Evolutionary conservation across 2,888 invertebrate species (phyloP), one percentile per base, ranked within the genome.

Genomic region (Endotricha flammealis): DNA sequence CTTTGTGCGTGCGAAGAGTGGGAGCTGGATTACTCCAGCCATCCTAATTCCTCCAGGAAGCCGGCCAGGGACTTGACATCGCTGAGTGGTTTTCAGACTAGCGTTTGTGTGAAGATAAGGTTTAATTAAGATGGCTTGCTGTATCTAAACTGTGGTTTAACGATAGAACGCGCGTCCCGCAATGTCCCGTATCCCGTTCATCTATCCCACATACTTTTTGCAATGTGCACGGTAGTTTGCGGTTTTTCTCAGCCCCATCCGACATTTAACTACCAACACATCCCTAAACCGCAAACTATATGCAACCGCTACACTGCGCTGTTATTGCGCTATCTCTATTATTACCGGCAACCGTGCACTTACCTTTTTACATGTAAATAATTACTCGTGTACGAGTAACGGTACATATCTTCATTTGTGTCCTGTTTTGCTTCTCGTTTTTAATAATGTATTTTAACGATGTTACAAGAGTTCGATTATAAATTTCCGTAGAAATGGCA

Each of bases 231-330:
- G 53, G 53, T 56, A 65, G 55, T 68, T n/a, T 69, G 64, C 59
- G 63, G 66, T 75, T 73, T 68, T 70, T 67, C 61, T 68, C 50
- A 45, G 53, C 59, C 52, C 57, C 61, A 58, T 60, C 55, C 50
- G 49, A 48, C 41, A 41, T 52, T 46, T 46, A 57, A 55, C 51
- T 45, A 57, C 55, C 58, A 60, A 48, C 49, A 50, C 61, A 70
- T 68, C 71, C 68, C 70, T 72, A 66, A 71, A 65, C 65, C 64
- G 56, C 66, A 57, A 72, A 73, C 73, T 70, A 70, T 72, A 67
- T 56, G 56, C 67, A 69, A 70, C 67, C 62, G 56, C 62, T 56
- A 50, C 46, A 52, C 52, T 50, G 52, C 46, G 38, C 41, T 55
- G 53, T 54, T 53, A 59, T 57, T 57, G 57, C 48, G 41, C 41